Conservation (phyloP, 2,888 invertebrate species). For the Caenorhabditis japonica region DNA sequence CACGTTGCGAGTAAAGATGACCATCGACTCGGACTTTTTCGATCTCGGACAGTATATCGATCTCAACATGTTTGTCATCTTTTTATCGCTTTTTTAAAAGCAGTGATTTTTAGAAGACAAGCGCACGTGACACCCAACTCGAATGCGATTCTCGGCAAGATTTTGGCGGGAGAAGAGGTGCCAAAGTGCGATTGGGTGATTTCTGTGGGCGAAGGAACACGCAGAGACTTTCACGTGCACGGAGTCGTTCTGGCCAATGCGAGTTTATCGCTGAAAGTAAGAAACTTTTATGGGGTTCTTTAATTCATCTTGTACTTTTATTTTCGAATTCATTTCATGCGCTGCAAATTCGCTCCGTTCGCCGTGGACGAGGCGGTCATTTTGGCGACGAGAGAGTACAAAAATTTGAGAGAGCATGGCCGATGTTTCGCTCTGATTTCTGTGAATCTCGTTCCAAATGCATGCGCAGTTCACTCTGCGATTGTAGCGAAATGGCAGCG, state of each 20-base stretch:
- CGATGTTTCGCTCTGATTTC: no score
- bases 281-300: background rate
- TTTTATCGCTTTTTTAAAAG: background rate
- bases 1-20: slow-evolving; percentile 32
- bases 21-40: slow-evolving; percentile 34
- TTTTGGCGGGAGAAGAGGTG: slow-evolving; percentile 51
- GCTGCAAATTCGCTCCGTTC: no score
- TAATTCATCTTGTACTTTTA: no score
- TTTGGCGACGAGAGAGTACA: no score
- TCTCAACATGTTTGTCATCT: slow-evolving; percentile 15
- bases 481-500: no score
- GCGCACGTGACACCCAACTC: slow-evolving; percentile 25
- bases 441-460: no score
- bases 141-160: slow-evolving; percentile 32
- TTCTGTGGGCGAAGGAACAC: slow-evolving; percentile 51
- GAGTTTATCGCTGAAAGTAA: slow-evolving; percentile 43
- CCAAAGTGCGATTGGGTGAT: slow-evolving; percentile 57
- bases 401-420: no score
- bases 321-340: no score
- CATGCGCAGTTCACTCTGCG: no score
- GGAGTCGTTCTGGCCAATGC: slow-evolving; percentile 52
- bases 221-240: slow-evolving; percentile 52
- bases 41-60: slow-evolving; percentile 30
- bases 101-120: slow-evolving; percentile 11
- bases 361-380: no score